Evolutionary conservation across 2,888 invertebrate genomes (phyloP), one percentile per base, ranked within the genome.

Genomic region (Lithosia quadra): DNA sequence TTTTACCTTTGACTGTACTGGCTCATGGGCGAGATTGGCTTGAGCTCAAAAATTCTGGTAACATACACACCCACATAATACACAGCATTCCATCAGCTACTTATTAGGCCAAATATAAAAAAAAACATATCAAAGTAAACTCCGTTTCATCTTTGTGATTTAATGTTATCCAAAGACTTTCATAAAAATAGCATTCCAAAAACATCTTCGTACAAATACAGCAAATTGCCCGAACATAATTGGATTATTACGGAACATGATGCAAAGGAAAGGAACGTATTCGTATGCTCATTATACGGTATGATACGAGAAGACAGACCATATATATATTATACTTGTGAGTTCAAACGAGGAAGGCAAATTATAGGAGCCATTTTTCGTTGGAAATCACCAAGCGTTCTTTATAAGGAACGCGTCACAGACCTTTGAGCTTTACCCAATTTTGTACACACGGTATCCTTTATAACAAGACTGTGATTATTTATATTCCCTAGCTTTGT

Each of bases 291-390:
- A 71, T 72, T 70, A 73, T 68, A 65, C 69, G 69, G 72, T 15
- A 73, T 74, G 63, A 74, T 68, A 71, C 76, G 56, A 55, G 21
- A 60, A 33, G 28, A 59, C 28, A 58, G 24, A 39, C 76, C 77
- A 73, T 70, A 68, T 77, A 71, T 77, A 74, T 76, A 74, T 78
- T 77, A 77, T 4, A 76, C 36, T 80, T 66, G 67, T 76, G 69
- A 76, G 77, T 76, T 68, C 69, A 76, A 81, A 77, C 78, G 77
- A 73, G 64, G 39, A 61, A 68, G 72, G 65, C 73, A 77, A 79
- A 81, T 82, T 68, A 80, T 81, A 79, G 80, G 76, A 78, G 73
- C 66, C 71, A 71, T 79, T 78, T 76, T 68, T 62, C 67, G 10
- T 9, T 15, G 28, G n/a, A 33, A 33, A 28, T 58, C 15, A 33